These are phyloP conservation scores for Enteromius thamalakanensis DNA, from an alignment of 2,797 vertebrate species.

Conservation along the genomic window DNA sequence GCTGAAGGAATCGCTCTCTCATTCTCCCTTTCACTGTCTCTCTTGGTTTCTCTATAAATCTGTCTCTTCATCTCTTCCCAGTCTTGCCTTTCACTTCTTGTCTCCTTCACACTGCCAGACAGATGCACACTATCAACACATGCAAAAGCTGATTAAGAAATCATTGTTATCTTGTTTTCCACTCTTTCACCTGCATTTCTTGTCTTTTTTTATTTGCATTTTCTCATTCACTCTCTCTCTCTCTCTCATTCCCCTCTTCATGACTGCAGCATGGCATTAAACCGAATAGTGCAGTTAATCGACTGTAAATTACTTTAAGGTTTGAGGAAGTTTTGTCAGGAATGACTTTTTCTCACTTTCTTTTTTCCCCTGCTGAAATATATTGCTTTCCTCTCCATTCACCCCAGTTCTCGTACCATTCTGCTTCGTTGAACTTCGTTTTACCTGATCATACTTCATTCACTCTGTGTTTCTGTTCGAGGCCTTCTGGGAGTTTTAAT, in stretches of 20 bases:
- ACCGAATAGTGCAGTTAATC: slow-evolving; percentile 54
- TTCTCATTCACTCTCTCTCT: background rate
- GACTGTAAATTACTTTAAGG: slow-evolving; percentile 58
- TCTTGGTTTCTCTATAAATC: slow-evolving; percentile 22
- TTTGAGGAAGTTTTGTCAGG: slow-evolving; percentile 1
- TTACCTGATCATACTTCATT: slow-evolving; percentile 9
- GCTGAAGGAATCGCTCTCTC: slow-evolving; percentile 8
- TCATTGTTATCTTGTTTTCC: background rate
- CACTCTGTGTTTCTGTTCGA: background rate
- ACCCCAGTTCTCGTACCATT: background rate
- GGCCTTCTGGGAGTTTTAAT: background rate
- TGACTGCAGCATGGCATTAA: slow-evolving; percentile 57
- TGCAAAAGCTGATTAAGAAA: slow-evolving; percentile 19
- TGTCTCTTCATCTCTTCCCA: slow-evolving; percentile 12
- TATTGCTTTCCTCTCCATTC: slow-evolving; percentile 2
- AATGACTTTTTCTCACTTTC: slow-evolving; percentile 24
- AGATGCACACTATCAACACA: slow-evolving; percentile 8
- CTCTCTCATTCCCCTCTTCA: slow-evolving; percentile 47
- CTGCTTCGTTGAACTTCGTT: slow-evolving; percentile 4
- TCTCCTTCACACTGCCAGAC: background rate
- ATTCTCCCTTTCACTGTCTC: slow-evolving; percentile 5
- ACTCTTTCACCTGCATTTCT: background rate
- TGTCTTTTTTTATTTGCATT: background rate
- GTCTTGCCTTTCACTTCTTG: slow-evolving; percentile 15
- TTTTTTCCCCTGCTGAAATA: background rate